phyloP scores from a whole-genome alignment of 92 coral and sea anemone species.

The Diadumene lineata region DNA sequence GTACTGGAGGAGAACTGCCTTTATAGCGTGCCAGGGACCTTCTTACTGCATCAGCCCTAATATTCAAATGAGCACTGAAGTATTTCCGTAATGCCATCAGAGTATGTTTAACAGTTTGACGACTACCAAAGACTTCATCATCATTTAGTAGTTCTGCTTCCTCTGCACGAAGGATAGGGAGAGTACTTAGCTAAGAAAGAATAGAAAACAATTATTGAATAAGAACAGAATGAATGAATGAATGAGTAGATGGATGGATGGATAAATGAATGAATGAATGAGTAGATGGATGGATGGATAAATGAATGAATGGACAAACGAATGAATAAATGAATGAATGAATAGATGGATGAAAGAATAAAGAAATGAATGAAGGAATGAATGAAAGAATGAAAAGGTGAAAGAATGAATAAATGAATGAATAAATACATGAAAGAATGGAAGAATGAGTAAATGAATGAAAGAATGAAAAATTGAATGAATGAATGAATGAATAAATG shows the following conservation, averaged over 20 bases:
- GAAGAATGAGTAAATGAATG: no score
- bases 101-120: constrained; percentile 93
- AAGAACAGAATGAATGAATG: neutral
- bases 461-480: no score
- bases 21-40: constrained; percentile 74
- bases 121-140: constrained; percentile 92
- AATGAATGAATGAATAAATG: no score
- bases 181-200: constrained; percentile 70
- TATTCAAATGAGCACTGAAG: constrained; percentile 89
- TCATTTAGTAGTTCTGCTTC: constrained; percentile 88
- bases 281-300: no score
- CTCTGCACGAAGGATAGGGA: constrained; percentile 89
- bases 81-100: constrained; percentile 91
- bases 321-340: no score
- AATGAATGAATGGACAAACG: no score
- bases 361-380: no score
- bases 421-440: no score
- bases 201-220: neutral
- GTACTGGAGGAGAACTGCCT: constrained; percentile 83
- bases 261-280: no score
- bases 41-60: constrained; percentile 80
- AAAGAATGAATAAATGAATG: no score
- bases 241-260: neutral
- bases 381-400: no score
- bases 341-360: no score